Evolutionary conservation across 2,888 invertebrate species (phyloP).

Genomic region (Cactoblastis cactorum): DNA sequence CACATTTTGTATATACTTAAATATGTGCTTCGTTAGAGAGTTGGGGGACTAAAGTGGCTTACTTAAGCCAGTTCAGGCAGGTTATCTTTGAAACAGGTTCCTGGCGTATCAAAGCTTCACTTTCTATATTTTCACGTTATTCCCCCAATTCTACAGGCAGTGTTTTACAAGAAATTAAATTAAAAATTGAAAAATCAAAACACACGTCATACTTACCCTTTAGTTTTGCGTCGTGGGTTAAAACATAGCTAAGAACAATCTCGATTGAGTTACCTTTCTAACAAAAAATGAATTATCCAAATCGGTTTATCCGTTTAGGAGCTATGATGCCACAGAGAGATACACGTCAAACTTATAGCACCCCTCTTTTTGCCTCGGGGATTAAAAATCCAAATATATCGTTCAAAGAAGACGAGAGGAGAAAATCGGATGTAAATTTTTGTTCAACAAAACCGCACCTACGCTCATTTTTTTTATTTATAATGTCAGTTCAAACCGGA

Average conservation of each 20-base stretch:
- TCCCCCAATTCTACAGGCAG: constrained; percentile 36
- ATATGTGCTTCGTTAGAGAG: constrained; percentile 39
- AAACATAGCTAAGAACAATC: no score
- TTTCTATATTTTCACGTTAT: constrained; percentile 59
- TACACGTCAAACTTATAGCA: no score
- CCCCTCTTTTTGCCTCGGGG: no score
- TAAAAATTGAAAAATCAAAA: no score
- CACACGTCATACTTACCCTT: no score
- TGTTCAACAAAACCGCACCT: background rate
- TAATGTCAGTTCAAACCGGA: constrained; percentile 1
- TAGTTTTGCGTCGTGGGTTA: no score
- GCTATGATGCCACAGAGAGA: no score
- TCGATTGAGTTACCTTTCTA: no score
- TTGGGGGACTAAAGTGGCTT: constrained; percentile 30
- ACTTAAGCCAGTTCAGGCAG: constrained; percentile 32
- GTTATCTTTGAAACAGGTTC: constrained; percentile 50
- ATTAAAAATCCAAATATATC: background rate
- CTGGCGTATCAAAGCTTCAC: constrained; percentile 43
- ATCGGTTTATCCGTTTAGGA: no score
- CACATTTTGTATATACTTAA: constrained; percentile 50
- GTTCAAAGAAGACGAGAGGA: background rate
- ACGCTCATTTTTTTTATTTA: constrained; percentile 29
- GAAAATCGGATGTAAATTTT: background rate
- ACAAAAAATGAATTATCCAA: no score
- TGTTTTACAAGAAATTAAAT: no score